Conservation (phyloP, 2,797 vertebrate genomes). For the Poeciliopsis infans region DNA sequence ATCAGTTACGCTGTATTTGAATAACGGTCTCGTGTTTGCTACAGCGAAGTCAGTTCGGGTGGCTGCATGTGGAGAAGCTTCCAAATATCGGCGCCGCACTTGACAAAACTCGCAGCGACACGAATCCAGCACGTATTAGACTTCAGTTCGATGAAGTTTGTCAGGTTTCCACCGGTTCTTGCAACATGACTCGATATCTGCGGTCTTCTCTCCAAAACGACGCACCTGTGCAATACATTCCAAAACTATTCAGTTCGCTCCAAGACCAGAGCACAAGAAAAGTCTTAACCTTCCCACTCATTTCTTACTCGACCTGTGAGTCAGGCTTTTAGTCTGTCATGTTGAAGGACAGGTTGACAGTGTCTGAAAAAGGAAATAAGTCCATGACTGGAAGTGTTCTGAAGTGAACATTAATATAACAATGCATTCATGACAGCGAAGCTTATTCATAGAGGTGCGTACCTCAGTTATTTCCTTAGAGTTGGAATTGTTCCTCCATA, state of each 20-base stretch:
- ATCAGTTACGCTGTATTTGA: conserved; percentile 75
- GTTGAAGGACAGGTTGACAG: background rate
- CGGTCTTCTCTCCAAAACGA: conserved; percentile 13
- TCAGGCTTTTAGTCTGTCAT: background rate
- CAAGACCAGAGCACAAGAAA: background rate
- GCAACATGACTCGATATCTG: conserved; percentile 12
- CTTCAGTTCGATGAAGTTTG: conserved; percentile 38
- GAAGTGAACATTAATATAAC: background rate
- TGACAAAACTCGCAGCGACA: conserved; percentile 18
- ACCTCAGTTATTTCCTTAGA: background rate
- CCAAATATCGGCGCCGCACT: conserved; percentile 27
- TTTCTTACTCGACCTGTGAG: background rate
- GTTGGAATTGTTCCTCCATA: background rate
- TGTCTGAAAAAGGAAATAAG: background rate
- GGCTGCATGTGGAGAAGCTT: conserved; percentile 30
- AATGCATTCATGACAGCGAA: background rate
- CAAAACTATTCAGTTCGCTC: background rate
- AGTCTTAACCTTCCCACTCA: background rate
- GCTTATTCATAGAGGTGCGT: background rate
- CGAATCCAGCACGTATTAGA: conserved; percentile 46
- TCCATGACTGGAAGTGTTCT: background rate
- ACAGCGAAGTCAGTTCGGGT: conserved; percentile 49
- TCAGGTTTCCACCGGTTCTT: conserved; percentile 41
- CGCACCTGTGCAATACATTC: too few species aligned
- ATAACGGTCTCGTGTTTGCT: conserved; percentile 65